phyloP scores from a whole-genome alignment of 30 jellyfish, hydroid and myxozoan genomes.

The Sanderia malayensis region DNA sequence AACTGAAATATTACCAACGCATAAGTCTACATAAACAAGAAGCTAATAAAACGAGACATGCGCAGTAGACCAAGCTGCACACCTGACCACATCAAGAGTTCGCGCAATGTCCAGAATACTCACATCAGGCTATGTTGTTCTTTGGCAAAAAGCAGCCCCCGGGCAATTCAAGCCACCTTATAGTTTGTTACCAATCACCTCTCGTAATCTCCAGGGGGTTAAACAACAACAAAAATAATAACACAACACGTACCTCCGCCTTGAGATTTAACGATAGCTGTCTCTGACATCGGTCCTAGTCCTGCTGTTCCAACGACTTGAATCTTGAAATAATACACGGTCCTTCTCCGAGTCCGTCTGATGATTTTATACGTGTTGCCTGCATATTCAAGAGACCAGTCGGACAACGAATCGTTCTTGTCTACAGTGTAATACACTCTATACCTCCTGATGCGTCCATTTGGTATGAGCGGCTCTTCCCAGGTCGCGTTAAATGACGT shows the following conservation, averaged over 20 bases:
- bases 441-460: conserved; percentile 61
- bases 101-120: no score
- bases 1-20: no score
- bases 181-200: no score
- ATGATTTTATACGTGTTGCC: conserved; percentile 41
- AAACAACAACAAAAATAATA: no score
- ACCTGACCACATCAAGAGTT: no score
- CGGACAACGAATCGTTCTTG: conserved; percentile 27
- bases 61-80: no score
- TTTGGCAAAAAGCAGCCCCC: no score
- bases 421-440: conserved; percentile 56
- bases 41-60: no score
- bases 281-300: conserved; percentile 79
- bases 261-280: conserved; percentile 53
- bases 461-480: conserved; percentile 49
- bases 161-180: no score
- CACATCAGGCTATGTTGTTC: no score
- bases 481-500: conserved; percentile 61
- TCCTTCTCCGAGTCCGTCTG: conserved; percentile 18
- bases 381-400: conserved; percentile 53
- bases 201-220: no score
- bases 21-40: no score
- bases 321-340: conserved; percentile 67
- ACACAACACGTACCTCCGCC: conserved; percentile 78
- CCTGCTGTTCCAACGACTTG: conserved; percentile 68